A percentile compares a stretch with the other conserved stretches of the same genome.
Conservation (phyloP, 2,797 vertebrate species). For the Eulemur albifrons region DNA sequence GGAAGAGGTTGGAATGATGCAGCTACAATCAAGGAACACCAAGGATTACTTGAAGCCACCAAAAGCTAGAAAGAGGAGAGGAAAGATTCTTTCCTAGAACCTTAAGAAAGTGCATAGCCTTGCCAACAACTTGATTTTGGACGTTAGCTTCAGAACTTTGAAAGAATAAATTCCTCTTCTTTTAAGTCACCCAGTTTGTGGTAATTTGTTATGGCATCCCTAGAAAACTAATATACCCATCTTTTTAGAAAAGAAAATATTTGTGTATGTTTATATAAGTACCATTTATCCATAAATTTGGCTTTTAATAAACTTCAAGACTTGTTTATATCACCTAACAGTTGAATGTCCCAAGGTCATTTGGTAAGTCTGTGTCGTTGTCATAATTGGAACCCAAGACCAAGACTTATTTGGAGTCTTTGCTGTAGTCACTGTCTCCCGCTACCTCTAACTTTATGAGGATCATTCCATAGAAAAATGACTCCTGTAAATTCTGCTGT, state of each 20-base stretch:
- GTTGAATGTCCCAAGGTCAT: constrained; percentile 75
- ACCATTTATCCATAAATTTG: constrained; percentile 60
- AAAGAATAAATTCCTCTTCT: background rate
- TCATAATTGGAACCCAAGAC: background rate
- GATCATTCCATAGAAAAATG: constrained; percentile 33
- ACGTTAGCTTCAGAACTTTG: background rate
- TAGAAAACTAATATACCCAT: background rate
- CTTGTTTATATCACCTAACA: constrained; percentile 48
- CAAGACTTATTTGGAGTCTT: constrained; percentile 49
- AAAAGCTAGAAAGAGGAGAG: background rate
- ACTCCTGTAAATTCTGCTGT: constrained; percentile 40
- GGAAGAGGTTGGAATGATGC: background rate
- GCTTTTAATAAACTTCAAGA: constrained; percentile 75
- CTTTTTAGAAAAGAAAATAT: constrained; percentile 11
- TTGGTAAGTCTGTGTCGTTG: constrained; percentile 46
- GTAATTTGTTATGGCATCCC: background rate
- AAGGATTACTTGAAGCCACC: background rate
- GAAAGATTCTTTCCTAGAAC: background rate
- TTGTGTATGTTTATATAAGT: background rate
- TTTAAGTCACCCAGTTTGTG: background rate
- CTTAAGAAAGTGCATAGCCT: background rate
- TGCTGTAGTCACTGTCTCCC: constrained; percentile 14
- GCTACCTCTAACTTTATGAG: constrained; percentile 40
- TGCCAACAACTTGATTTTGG: background rate
- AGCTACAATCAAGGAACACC: background rate